phyloP scores from a whole-genome alignment of 2,888 invertebrate species.

The Drosophila austrosaltans region DNA sequence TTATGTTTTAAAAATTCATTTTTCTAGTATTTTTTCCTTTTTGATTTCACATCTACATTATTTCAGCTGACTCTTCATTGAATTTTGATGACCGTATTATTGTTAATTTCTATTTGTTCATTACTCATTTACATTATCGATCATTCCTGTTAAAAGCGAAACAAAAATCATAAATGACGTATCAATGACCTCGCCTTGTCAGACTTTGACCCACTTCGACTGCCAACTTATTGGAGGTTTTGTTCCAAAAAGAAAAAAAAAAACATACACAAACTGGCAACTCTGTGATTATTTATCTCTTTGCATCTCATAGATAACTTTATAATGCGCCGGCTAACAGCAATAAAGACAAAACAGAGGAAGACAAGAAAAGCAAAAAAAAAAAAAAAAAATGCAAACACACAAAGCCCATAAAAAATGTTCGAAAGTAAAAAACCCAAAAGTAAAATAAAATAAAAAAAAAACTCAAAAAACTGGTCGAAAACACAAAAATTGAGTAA shows the following conservation, averaged over 20 bases:
- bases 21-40: too few relatives aligned
- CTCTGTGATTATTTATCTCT: constrained; percentile 43
- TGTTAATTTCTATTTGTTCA: constrained; percentile 5
- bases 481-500: constrained; percentile 70
- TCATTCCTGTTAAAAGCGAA: constrained; percentile 10
- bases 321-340: constrained; percentile 67
- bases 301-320: constrained; percentile 62
- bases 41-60: too few relatives aligned
- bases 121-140: constrained; percentile 4
- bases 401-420: constrained; percentile 66
- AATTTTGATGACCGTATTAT: not conserved
- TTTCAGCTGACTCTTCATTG: not conserved
- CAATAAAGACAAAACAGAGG: constrained; percentile 36
- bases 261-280: not conserved
- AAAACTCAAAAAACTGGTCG: constrained; percentile 35
- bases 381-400: constrained; percentile 32
- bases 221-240: constrained; percentile 57
- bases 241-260: constrained; percentile 40
- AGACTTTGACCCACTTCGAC: constrained; percentile 70
- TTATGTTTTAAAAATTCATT: too few relatives aligned
- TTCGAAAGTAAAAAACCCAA: constrained; percentile 70
- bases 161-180: constrained; percentile 22
- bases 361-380: constrained; percentile 20
- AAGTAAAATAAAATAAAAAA: constrained; percentile 32
- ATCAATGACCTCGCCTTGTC: constrained; percentile 63